Evolutionary conservation across 30 jellyfish, hydroid and myxozoan genomes (phyloP).

Genomic region (Mastigias papua): DNA sequence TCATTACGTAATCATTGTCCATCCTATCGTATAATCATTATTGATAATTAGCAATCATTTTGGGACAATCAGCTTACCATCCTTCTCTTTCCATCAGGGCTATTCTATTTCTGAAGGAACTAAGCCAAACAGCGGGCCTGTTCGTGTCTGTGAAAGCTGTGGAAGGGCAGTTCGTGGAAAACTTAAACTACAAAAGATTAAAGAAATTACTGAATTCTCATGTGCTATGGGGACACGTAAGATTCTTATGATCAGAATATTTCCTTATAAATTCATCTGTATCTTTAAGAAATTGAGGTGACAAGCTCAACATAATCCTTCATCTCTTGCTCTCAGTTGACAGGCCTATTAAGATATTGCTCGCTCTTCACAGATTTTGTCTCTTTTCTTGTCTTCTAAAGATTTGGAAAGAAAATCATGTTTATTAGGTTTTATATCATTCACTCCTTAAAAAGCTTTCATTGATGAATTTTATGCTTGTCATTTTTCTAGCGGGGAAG

Average conservation of each 20-base stretch:
- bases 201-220: constrained; percentile 35
- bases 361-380: no score
- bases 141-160: constrained; percentile 81
- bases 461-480: background rate
- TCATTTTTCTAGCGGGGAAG: constrained; percentile 34
- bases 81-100: constrained; percentile 20
- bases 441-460: background rate
- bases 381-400: no score
- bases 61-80: no score
- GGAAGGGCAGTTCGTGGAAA: constrained; percentile 85
- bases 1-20: no score
- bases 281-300: background rate
- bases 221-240: constrained; percentile 87
- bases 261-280: background rate
- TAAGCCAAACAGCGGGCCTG: constrained; percentile 3
- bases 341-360: no score
- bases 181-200: constrained; percentile 55
- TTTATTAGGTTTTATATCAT: no score
- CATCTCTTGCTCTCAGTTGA: no score
- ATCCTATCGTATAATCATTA: no score
- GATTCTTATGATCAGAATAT: background rate
- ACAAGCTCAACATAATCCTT: no score
- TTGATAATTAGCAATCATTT: no score
- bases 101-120: constrained; percentile 19
- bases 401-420: no score